Conservation (phyloP, 2,888 invertebrate genomes). For the Mallateleia sp. region DNA sequence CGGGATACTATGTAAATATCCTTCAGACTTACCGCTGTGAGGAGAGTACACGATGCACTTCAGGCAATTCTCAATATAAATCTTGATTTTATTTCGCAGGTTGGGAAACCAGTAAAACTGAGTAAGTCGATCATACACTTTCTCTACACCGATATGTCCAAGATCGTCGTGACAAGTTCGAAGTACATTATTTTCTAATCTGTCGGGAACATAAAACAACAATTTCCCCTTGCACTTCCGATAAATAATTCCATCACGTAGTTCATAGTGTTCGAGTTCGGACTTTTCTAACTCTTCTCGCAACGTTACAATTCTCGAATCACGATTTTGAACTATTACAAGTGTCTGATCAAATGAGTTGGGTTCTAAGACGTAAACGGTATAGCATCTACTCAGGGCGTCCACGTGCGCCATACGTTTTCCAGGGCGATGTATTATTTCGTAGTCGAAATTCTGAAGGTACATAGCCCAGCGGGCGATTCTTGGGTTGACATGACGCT, state of each 20-base stretch:
- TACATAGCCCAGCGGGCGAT: slow-evolving; percentile 75
- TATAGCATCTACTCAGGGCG: slow-evolving; percentile 66
- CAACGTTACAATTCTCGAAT: slow-evolving; percentile 62
- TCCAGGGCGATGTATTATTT: slow-evolving; percentile 28
- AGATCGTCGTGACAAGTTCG: slow-evolving; percentile 65
- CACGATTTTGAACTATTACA: slow-evolving; percentile 62
- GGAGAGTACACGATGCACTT: slow-evolving; percentile 40
- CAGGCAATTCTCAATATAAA: slow-evolving; percentile 34
- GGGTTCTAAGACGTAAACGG: slow-evolving; percentile 57
- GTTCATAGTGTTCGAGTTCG: slow-evolving; percentile 70
- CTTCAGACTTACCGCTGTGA: slow-evolving; percentile 11
- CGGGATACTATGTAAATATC: slow-evolving; percentile 4
- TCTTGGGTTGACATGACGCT: slow-evolving; percentile 69
- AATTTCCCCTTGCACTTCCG: slow-evolving; percentile 60
- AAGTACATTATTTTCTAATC: slow-evolving; percentile 67
- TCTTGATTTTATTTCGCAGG: slow-evolving; percentile 25
- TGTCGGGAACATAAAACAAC: slow-evolving; percentile 65
- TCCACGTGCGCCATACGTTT: no score
- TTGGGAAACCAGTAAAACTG: slow-evolving; percentile 50
- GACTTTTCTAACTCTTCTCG: slow-evolving; percentile 61
- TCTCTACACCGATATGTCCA: slow-evolving; percentile 47
- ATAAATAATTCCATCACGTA: slow-evolving; percentile 77
- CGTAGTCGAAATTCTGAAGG: slow-evolving; percentile 65
- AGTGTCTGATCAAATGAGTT: slow-evolving; percentile 74
- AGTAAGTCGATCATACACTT: slow-evolving; percentile 55